Evolutionary conservation across 2,888 invertebrate genomes (phyloP), one percentile per base, ranked within the genome.

Genomic region (Pheosia gnoma): DNA sequence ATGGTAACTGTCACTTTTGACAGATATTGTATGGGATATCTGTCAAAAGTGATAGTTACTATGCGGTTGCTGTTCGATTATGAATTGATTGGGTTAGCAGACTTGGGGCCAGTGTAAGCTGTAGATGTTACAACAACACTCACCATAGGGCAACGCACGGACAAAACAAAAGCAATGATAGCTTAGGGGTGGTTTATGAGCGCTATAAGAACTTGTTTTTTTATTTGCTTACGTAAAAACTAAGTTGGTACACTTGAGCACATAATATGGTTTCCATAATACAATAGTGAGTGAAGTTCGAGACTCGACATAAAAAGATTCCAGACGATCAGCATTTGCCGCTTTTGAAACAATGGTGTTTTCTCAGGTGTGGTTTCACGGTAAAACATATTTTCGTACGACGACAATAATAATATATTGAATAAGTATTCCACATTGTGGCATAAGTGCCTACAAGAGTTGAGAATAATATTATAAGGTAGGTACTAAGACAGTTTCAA

Each of bases 331-430:
- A 64, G 61, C 59, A 62, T 36, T 49, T 37, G 43, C 39, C 37
- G 53, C 37, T 67, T 37, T 36, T 38, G 43, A 61, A 70, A 77
- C 76, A 76, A 76, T 77, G 57, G 63, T 75, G 75, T 76, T 75
- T 70, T 64, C 61, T 57, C 77, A 76, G 71, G 63, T 74, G 63
- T 37, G 60, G 62, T 59, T 61, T 57, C 56, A 11, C 63, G 59
- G 59, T 66, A 62, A 59, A 69, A 59, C 53, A 59, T 62, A 61
- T 67, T 69, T 60, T 55, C 61, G 57, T 13, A 11, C 39, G n/a
- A n/a, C 6, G 57, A 51, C 60, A 57, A 56, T 58, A 61, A 60
- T 51, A 58, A 61, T 65, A 57, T 58, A 43, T 66, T 61, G 64
- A 66, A 60, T 61, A 47, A 36, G 61, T 13, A 49, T 64, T 60